These are phyloP conservation scores for Cyanoramphus novaezelandiae DNA, from an alignment of 2,113 vertebrate genomes.

Conservation along the genomic window DNA sequence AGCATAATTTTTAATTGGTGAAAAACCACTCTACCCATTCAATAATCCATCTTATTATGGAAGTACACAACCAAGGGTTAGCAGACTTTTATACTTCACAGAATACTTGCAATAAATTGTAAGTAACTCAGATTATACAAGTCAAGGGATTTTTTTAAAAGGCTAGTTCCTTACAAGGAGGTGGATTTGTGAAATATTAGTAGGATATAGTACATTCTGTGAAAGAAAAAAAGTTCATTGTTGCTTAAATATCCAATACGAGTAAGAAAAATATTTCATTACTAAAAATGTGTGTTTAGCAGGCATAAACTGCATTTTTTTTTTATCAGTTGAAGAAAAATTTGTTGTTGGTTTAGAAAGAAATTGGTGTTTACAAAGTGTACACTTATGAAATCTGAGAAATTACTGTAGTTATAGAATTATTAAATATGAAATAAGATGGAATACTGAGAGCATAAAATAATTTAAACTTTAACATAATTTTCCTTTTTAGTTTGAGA, in stretches of 20 bases:
- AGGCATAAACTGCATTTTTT: constrained; percentile 78
- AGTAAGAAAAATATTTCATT: constrained; percentile 73
- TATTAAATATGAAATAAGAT: constrained; percentile 78
- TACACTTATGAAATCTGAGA: constrained; percentile 76
- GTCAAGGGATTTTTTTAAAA: constrained; percentile 44
- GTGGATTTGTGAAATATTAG: constrained; percentile 81
- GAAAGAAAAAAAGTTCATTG: constrained; percentile 66
- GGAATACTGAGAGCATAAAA: constrained; percentile 80
- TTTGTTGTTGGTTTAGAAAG: constrained; percentile 80
- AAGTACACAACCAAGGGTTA: constrained; percentile 67
- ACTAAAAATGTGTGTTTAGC: constrained; percentile 76
- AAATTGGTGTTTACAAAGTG: constrained; percentile 80
- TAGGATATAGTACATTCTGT: constrained; percentile 74
- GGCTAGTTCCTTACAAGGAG: constrained; percentile 69
- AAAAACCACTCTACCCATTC: constrained; percentile 75
- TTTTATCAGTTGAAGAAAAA: constrained; percentile 71
- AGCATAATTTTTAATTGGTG: constrained; percentile 81
- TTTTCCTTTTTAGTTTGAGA: constrained; percentile 81
- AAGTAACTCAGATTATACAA: constrained; percentile 68
- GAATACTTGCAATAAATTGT: constrained; percentile 73
- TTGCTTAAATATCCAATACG: constrained; percentile 73
- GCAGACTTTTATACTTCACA: constrained; percentile 64
- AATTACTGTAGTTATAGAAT: constrained; percentile 77
- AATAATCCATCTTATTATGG: constrained; percentile 73
- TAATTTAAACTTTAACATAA: constrained; percentile 81